A percentile compares a stretch with the other conserved stretches of the same genome.
phyloP scores from a whole-genome alignment of 2,888 invertebrate species.

The Brachypalpus laphriformis region DNA sequence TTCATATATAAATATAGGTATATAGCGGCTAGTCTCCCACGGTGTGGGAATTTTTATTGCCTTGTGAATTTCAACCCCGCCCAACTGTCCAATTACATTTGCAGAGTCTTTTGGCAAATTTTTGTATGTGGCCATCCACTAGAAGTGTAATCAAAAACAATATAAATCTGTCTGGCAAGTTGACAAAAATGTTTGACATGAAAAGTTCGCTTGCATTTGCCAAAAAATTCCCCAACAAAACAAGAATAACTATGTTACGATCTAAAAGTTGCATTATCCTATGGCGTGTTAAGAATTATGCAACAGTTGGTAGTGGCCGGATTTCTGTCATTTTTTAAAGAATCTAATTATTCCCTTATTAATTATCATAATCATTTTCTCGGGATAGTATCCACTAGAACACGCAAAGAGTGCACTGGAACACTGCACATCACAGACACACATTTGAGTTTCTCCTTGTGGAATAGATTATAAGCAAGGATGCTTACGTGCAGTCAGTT shows the following conservation, averaged over 20 bases:
- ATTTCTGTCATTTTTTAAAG: constrained; percentile 19
- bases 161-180: constrained; percentile 65
- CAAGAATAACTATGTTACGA: constrained; percentile 36
- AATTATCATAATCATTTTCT: neutral
- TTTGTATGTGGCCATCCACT: constrained; percentile 42
- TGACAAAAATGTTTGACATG: constrained; percentile 67
- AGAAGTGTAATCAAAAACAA: constrained; percentile 61
- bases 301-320: constrained; percentile 52
- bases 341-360: neutral
- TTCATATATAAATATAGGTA: constrained; percentile 3
- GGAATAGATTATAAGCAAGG: no score
- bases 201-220: constrained; percentile 50
- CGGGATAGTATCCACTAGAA: neutral
- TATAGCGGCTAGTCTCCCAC: constrained; percentile 31
- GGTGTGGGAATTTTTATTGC: constrained; percentile 36
- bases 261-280: constrained; percentile 26
- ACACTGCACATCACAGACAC: neutral
- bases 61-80: constrained; percentile 26
- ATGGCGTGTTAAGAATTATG: constrained; percentile 49
- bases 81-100: constrained; percentile 60
- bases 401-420: neutral
- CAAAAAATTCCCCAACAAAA: constrained; percentile 46
- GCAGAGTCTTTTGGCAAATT: constrained; percentile 46
- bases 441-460: neutral
- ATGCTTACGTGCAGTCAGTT: neutral